A percentile compares a stretch with the other conserved stretches of the same genome.
Conservation (phyloP, 2,113 vertebrate species). For the Pedetes capensis region DNA sequence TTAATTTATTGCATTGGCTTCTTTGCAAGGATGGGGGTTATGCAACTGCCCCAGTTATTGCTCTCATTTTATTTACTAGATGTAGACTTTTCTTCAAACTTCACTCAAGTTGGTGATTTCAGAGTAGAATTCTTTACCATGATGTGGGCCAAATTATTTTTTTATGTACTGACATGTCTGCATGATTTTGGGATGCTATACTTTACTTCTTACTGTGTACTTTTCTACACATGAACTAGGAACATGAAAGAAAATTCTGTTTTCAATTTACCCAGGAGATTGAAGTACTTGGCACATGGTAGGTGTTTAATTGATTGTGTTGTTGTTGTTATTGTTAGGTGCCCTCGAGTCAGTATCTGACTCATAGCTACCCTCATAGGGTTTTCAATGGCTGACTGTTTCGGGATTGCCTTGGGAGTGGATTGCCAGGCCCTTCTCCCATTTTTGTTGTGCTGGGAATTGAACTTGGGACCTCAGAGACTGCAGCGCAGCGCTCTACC, state of each 20-base stretch:
- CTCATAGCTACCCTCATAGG: no score
- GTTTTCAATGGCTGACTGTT: no score
- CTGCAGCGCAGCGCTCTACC: no score
- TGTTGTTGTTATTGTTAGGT: no score
- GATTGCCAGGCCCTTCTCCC: no score
- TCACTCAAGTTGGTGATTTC: not conserved
- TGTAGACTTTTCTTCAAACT: not conserved
- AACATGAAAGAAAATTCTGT: not conserved
- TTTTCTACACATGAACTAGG: not conserved
- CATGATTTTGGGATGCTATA: not conserved
- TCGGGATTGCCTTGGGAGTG: no score
- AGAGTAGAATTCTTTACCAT: not conserved
- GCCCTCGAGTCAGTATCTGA: no score
- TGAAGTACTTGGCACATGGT: not conserved
- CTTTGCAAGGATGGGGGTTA: not conserved
- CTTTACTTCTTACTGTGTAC: not conserved
- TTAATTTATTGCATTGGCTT: not conserved
- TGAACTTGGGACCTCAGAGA: no score
- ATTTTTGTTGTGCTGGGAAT: no score
- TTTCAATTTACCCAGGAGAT: not conserved
- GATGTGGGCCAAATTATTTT: not conserved
- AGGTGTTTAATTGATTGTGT: not conserved
- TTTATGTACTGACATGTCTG: no score
- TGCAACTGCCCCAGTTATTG: not conserved
- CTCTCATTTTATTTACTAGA: not conserved